phyloP scores from a whole-genome alignment of 2,888 invertebrate species.

The Torymus auratus region DNA sequence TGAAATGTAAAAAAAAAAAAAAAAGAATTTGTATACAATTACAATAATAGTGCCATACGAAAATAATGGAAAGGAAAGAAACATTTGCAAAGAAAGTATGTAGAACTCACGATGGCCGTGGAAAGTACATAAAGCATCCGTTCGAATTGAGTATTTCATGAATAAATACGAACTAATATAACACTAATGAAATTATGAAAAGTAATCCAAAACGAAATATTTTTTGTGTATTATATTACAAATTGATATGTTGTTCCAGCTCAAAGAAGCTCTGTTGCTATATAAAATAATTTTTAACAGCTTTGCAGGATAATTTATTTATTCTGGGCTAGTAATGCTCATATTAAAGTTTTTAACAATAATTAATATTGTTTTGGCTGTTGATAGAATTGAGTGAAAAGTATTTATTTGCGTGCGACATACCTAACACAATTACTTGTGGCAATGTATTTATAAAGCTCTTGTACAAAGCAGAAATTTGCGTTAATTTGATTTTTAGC shows the following conservation, averaged over 20 bases:
- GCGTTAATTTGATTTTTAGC: conserved; percentile 58
- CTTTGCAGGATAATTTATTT: conserved; percentile 53
- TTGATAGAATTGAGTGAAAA: conserved; percentile 53
- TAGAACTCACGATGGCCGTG: conserved; percentile 37
- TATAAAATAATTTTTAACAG: conserved; percentile 54
- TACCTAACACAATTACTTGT: conserved; percentile 56
- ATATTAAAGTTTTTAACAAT: conserved; percentile 51
- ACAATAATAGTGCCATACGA: conserved; percentile 56
- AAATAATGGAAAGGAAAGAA: conserved; percentile 37
- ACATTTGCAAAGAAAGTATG: conserved; percentile 53
- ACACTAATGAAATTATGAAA: conserved; percentile 33
- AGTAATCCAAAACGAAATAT: conserved; percentile 38
- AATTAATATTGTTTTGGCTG: conserved; percentile 55
- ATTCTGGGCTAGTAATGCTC: conserved; percentile 48
- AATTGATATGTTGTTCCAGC: conserved; percentile 54
- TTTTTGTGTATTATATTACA: conserved; percentile 47
- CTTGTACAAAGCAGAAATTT: conserved; percentile 58
- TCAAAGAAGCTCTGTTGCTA: conserved; percentile 54
- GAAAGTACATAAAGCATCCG: conserved; percentile 43
- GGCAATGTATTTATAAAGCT: conserved; percentile 58
- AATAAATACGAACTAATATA: conserved; percentile 36
- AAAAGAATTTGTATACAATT: conserved; percentile 27
- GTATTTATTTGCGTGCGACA: conserved; percentile 56
- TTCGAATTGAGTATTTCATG: conserved; percentile 49
- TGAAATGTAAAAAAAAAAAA: conserved; percentile 26